Evolutionary conservation across 2,113 vertebrate species (phyloP), one percentile per base, ranked within the genome.

Genomic region (Heterotilapia buettikoferi): DNA sequence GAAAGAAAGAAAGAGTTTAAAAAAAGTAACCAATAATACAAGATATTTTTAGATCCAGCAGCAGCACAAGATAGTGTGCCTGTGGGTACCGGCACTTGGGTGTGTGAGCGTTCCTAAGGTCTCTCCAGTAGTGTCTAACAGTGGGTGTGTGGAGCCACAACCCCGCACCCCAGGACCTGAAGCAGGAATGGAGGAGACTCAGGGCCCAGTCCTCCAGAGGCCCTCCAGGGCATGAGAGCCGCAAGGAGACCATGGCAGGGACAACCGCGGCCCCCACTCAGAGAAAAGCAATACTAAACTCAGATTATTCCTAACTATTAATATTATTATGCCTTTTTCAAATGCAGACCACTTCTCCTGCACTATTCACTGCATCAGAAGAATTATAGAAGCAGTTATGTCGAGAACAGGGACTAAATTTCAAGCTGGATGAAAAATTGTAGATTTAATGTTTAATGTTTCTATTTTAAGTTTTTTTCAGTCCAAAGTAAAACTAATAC

Each of bases 211-310:
- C 18, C 18, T 63, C 2, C 59, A 66, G 61, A 36, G 61, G 61
- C 31, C 61, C 6, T 66, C 4, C 18, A n/a, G 56, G 26, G 6
- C 61, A 38, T 5, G 1, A 66, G 31, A 66, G 31, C 31, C 3
- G 2, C 18, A 66, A 7, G 4, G 0, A 66, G 61, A 66, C 10
- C 31, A n/a, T 6, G 0, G 4, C 18, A 66, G 10, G 33, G 61
- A 12, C 6, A 38, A 66, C 61, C 4, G 0, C 0, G 1, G 16
- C 59, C 59, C 59, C 59, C 59, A 12, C 2, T 13, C 6, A n/a
- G 0, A 66, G 61, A 66, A 38, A 66, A 66, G 33, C 0, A 33
- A 66, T n/a, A n/a, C 2, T 66, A n/a, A 66, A 0, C 31, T 38
- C 6, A 38, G 33, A 38, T 38, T 0, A 66, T 38, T 36, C 10